phyloP scores from a whole-genome alignment of 2,888 invertebrate species.

The Hylaea fasciaria region DNA sequence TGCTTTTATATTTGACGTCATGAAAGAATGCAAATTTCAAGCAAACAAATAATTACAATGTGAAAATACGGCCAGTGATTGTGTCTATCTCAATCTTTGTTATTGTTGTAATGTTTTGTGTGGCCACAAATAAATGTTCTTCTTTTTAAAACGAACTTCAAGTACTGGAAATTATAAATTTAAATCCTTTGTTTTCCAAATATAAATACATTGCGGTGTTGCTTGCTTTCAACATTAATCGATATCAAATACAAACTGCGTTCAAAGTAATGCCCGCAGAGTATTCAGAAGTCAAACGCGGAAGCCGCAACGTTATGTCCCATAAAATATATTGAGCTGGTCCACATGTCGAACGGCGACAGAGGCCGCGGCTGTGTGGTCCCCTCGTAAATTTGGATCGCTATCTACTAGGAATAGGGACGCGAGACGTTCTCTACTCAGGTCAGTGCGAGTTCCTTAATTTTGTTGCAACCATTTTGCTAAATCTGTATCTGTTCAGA shows the following conservation, averaged over 20 bases:
- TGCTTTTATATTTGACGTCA: no score
- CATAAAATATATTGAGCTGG: constrained; percentile 34
- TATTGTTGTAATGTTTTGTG: no score
- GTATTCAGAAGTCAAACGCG: constrained; percentile 34
- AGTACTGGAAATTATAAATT: no score
- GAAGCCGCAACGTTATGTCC: constrained; percentile 28
- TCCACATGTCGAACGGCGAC: constrained; percentile 25
- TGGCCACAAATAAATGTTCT: no score
- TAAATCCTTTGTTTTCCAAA: background rate
- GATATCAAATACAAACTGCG: constrained; percentile 18
- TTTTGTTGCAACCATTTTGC: no score
- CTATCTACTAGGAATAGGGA: constrained; percentile 29
- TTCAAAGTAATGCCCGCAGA: constrained; percentile 18
- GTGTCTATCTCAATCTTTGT: no score
- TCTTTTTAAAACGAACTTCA: no score
- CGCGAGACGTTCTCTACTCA: constrained; percentile 13
- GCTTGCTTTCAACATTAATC: constrained; percentile 8
- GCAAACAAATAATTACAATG: no score
- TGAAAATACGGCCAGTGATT: no score
- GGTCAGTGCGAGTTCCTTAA: no score
- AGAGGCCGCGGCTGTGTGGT: constrained; percentile 24
- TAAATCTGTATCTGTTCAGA: no score
- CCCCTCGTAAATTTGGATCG: constrained; percentile 33
- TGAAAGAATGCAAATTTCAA: no score
- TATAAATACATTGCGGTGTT: background rate